A percentile compares a stretch with the other conserved stretches of the same genome.
phyloP scores from a whole-genome alignment of 1,140 invertebrate genomes.

The Xylocopa sonorina region DNA sequence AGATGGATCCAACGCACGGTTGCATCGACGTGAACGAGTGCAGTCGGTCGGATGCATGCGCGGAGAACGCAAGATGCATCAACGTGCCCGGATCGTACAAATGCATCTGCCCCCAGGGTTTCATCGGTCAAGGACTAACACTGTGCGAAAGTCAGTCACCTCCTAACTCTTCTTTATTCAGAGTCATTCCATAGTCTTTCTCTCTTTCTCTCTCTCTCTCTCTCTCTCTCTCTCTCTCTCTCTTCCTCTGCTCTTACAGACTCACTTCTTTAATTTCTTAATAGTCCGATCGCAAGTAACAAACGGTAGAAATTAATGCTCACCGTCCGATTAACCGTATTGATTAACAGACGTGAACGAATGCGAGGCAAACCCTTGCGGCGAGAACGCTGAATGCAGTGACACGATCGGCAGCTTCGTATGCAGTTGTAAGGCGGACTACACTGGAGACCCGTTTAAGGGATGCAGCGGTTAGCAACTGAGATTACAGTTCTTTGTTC shows the following conservation, averaged over 20 bases:
- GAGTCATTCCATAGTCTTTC: too few species aligned
- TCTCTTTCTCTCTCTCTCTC: too few species aligned
- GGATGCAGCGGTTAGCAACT: slow-evolving; percentile 86
- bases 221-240: too few species aligned
- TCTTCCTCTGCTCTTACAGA: too few species aligned
- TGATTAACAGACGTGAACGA: slow-evolving; percentile 92
- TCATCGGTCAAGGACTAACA: slow-evolving; percentile 85
- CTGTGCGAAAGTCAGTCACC: slow-evolving; percentile 90
- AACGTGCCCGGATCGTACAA: slow-evolving; percentile 89
- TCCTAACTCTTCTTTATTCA: slow-evolving; percentile 20
- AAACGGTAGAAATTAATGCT: slow-evolving; percentile 48
- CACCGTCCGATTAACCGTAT: slow-evolving; percentile 67
- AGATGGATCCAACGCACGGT: slow-evolving; percentile 76
- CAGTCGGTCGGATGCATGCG: slow-evolving; percentile 84
- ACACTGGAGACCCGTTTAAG: slow-evolving; percentile 91
- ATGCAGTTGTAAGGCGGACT: slow-evolving; percentile 92
- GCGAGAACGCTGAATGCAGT: slow-evolving; percentile 91
- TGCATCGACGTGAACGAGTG: slow-evolving; percentile 84
- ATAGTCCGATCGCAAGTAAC: background rate
- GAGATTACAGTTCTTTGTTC: slow-evolving; percentile 41
- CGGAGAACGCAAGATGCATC: slow-evolving; percentile 87
- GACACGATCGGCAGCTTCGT: slow-evolving; percentile 93
- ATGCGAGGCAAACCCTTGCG: slow-evolving; percentile 92
- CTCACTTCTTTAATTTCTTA: too few species aligned
- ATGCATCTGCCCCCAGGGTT: slow-evolving; percentile 89